Evolutionary conservation across 2,888 invertebrate genomes (phyloP).

Genomic region (Empis stercorea): DNA sequence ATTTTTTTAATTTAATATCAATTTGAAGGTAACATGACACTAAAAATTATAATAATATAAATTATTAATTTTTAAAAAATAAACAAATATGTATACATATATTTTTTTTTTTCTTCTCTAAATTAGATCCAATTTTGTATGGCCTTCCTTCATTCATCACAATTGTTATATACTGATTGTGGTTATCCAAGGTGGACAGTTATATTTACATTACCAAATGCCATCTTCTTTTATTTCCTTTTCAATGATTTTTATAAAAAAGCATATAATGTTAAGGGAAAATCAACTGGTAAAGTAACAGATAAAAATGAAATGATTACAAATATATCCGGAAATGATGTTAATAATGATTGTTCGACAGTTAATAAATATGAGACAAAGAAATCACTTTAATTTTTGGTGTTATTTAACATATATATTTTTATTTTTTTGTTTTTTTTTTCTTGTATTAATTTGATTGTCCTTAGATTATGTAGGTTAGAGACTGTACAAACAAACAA

Average conservation of each 20-base stretch:
- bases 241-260: conserved; percentile 86
- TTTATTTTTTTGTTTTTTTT: too few relatives aligned
- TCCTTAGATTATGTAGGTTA: too few relatives aligned
- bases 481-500: too few relatives aligned
- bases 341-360: neutral
- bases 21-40: neutral
- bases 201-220: conserved; percentile 75
- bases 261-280: conserved; percentile 24
- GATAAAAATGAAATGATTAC: conserved; percentile 11
- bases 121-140: conserved; percentile 85
- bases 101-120: too few relatives aligned
- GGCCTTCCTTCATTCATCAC: conserved; percentile 74
- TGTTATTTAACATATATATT: too few relatives aligned
- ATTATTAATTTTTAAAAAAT: too few relatives aligned
- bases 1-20: neutral
- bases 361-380: neutral
- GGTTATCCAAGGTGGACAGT: conserved; percentile 76
- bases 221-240: conserved; percentile 82
- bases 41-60: neutral
- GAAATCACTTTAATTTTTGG: neutral
- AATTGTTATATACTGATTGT: conserved; percentile 75
- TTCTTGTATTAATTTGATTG: too few relatives aligned
- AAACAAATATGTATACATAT: too few relatives aligned
- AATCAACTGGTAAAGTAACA: conserved; percentile 17
- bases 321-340: conserved; percentile 13